Evolutionary conservation across 2,888 invertebrate species (phyloP).

Genomic region (Nymphalis urticae): DNA sequence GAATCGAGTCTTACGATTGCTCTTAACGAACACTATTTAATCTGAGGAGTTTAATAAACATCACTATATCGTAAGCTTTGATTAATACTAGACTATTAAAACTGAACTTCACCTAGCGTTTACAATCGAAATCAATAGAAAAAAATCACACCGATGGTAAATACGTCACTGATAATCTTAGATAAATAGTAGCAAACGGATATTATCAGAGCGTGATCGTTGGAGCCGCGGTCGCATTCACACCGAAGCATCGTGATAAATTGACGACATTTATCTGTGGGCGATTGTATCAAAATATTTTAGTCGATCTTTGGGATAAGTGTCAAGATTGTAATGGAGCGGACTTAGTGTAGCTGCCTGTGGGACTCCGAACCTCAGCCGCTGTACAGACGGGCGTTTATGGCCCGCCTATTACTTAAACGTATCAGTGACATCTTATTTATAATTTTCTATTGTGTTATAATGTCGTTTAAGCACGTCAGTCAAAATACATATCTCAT

Average conservation of each 20-base stretch:
- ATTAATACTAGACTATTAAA: constrained; percentile 55
- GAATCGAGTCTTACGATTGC: constrained; percentile 21
- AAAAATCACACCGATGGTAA: constrained; percentile 60
- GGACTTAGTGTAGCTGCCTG: constrained; percentile 59
- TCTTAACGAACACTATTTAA: constrained; percentile 30
- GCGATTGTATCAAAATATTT: constrained; percentile 81
- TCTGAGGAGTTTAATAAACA: constrained; percentile 25
- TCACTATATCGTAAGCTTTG: constrained; percentile 24
- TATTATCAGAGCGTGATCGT: constrained; percentile 62
- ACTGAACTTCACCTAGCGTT: constrained; percentile 50
- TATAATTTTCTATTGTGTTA: constrained; percentile 28
- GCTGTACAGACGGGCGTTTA: constrained; percentile 47
- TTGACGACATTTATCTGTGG: constrained; percentile 73
- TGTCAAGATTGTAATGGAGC: constrained; percentile 66
- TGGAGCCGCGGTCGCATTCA: constrained; percentile 50
- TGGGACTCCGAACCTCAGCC: constrained; percentile 43
- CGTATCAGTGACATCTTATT: constrained; percentile 35
- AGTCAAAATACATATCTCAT: constrained; percentile 10
- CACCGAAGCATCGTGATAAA: constrained; percentile 66
- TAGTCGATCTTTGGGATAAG: constrained; percentile 70
- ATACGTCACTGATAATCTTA: constrained; percentile 74
- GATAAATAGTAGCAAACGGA: constrained; percentile 68
- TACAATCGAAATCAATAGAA: constrained; percentile 47
- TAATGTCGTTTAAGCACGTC: constrained; percentile 12
- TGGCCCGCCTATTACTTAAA: constrained; percentile 34